Percentiles rank a stretch among this genome's conserved stretches.
Evolutionary conservation across 2,888 invertebrate genomes (phyloP).

Genomic region (Pandemis heparana): DNA sequence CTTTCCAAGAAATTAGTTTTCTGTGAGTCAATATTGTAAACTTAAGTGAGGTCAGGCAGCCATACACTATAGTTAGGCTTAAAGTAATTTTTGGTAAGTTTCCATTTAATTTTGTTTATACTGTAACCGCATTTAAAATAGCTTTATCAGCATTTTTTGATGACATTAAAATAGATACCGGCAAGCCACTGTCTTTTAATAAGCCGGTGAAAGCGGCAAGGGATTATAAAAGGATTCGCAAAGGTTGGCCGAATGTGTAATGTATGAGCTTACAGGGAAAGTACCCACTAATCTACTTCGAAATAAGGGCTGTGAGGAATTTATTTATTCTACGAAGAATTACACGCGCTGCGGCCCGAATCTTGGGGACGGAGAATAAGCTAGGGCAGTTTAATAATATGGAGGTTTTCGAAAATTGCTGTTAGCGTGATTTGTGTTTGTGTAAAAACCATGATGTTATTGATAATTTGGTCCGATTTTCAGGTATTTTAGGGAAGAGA

Average conservation of each 20-base stretch:
- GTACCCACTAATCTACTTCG: constrained; percentile 27
- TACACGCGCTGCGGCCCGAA: not conserved
- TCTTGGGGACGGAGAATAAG: not conserved
- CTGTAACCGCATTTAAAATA: not conserved
- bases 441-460: not conserved
- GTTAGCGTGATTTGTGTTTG: not conserved
- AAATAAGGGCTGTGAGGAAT: constrained; percentile 24
- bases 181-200: constrained; percentile 30
- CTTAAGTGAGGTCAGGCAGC: not conserved
- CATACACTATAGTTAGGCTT: not conserved
- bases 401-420: not conserved
- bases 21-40: not conserved
- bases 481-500: too few species aligned
- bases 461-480: too few species aligned
- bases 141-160: not conserved
- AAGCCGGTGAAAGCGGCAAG: constrained; percentile 23
- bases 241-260: constrained; percentile 34
- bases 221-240: constrained; percentile 32
- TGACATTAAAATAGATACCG: constrained; percentile 11
- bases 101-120: not conserved
- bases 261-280: constrained; percentile 28
- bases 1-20: not conserved
- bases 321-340: constrained; percentile 19
- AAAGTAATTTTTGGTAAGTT: not conserved
- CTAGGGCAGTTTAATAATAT: not conserved